These are phyloP conservation scores for Odontocolon sp. DNA, from an alignment of 2,888 invertebrate species.

Conservation along the genomic window DNA sequence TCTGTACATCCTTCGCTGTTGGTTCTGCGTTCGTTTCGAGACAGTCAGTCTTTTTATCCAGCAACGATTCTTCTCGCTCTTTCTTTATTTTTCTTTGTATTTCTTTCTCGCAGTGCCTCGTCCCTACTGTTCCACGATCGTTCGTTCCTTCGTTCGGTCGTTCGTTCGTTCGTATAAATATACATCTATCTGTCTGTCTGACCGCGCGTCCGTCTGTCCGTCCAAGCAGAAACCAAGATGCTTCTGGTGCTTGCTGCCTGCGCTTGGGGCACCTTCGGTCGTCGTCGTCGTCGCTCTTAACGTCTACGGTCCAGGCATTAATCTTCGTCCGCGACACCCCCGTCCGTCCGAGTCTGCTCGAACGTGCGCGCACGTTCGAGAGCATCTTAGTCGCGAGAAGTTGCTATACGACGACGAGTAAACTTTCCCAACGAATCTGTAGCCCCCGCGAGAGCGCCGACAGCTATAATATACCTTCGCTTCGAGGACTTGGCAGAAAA, in stretches of 20 bases:
- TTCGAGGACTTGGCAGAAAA: slow-evolving; percentile 18
- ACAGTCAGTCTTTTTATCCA: slow-evolving; percentile 22
- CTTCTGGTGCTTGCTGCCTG: slow-evolving; percentile 40
- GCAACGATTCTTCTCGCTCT: slow-evolving; percentile 33
- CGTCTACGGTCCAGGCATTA: slow-evolving; percentile 55
- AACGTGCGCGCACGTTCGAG: slow-evolving; percentile 38
- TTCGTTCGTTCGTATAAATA: slow-evolving; percentile 30
- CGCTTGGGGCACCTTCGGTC: slow-evolving; percentile 19
- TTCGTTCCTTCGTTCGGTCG: not conserved
- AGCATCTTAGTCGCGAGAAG: slow-evolving; percentile 30
- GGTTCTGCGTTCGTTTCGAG: slow-evolving; percentile 33
- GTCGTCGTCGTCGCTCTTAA: slow-evolving; percentile 51
- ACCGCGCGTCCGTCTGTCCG: slow-evolving; percentile 47
- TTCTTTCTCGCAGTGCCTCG: not conserved
- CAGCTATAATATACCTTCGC: slow-evolving; percentile 50
- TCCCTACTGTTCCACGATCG: not conserved
- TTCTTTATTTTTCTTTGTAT: not conserved
- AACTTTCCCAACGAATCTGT: slow-evolving; percentile 24
- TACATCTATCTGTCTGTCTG: slow-evolving; percentile 55
- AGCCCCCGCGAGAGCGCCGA: slow-evolving; percentile 40
- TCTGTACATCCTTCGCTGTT: slow-evolving; percentile 26
- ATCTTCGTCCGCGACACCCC: slow-evolving; percentile 59
- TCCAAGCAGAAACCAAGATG: slow-evolving; percentile 31
- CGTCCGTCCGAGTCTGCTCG: slow-evolving; percentile 41
- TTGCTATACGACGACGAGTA: slow-evolving; percentile 27